Evolutionary conservation across 2,113 vertebrate genomes (phyloP).

Genomic region (Coptodon rendalli): DNA sequence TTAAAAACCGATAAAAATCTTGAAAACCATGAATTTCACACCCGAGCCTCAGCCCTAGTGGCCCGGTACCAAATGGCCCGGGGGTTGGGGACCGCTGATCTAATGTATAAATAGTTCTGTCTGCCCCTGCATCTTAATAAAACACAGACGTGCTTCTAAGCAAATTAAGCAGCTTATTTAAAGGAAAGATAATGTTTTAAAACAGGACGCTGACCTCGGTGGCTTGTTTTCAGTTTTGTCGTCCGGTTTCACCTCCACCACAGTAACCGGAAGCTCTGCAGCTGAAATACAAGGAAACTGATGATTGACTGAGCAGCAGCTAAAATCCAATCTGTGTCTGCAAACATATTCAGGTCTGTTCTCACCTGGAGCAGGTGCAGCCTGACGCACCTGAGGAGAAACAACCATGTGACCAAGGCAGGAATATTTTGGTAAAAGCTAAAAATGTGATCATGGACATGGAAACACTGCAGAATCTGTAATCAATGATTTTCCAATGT

Average conservation of each 20-base stretch:
- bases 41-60: not conserved
- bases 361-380: slow-evolving; percentile 54
- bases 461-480: not conserved
- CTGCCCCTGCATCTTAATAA: not conserved
- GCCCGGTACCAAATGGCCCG: not conserved
- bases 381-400: slow-evolving; percentile 23
- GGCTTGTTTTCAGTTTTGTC: slow-evolving; percentile 12
- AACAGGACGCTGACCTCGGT: slow-evolving; percentile 41
- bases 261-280: slow-evolving; percentile 15
- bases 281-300: not conserved
- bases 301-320: not conserved
- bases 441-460: not conserved
- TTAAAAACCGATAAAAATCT: not conserved
- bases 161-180: not conserved
- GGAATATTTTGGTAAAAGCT: not conserved
- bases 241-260: slow-evolving; percentile 13
- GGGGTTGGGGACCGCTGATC: not conserved
- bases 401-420: not conserved
- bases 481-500: not conserved
- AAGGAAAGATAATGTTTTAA: fast-evolving
- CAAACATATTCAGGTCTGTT: not conserved
- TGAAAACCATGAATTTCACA: not conserved
- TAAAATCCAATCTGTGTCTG: not conserved
- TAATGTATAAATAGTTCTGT: not conserved
- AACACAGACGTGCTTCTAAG: not conserved